Conservation (phyloP, 2,113 vertebrate species). For the Sclerurus mexicanus region DNA sequence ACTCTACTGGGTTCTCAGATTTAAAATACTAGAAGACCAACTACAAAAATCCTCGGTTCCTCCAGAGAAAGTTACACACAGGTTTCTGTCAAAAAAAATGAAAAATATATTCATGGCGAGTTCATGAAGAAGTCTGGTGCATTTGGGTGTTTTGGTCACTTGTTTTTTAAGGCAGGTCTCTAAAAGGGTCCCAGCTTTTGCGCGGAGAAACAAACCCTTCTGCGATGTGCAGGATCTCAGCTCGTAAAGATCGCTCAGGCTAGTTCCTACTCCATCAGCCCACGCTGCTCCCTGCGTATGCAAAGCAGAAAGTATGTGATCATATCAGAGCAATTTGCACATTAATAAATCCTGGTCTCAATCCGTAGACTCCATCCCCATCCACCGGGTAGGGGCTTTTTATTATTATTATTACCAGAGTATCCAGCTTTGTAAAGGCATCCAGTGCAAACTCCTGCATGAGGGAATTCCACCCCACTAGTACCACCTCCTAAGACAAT, state of each 20-base stretch:
- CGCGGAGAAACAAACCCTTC: constrained; percentile 32
- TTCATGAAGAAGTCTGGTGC: constrained; percentile 39
- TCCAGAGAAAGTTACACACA: constrained; percentile 38
- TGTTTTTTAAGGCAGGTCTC: constrained; percentile 3
- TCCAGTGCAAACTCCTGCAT: constrained; percentile 67
- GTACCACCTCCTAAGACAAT: constrained; percentile 73
- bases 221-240: constrained; percentile 53
- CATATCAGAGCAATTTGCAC: constrained; percentile 55
- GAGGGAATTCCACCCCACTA: constrained; percentile 71
- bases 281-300: constrained; percentile 60
- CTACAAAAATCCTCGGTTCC: constrained; percentile 34
- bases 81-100: constrained; percentile 45
- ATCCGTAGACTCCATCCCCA: constrained; percentile 26
- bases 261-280: constrained; percentile 56
- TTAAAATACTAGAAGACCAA: constrained; percentile 33
- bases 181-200: neutral
- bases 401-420: constrained; percentile 53
- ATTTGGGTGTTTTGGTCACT: neutral
- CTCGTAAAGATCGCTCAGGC: constrained; percentile 41
- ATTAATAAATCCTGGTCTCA: constrained; percentile 35
- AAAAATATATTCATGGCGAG: constrained; percentile 32
- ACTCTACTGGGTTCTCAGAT: constrained; percentile 7
- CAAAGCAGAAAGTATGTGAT: constrained; percentile 63
- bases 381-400: neutral
- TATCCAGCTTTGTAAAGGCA: constrained; percentile 65